Evolutionary conservation across 1,140 invertebrate species (phyloP).

Genomic region (Glossosoma conforme): DNA sequence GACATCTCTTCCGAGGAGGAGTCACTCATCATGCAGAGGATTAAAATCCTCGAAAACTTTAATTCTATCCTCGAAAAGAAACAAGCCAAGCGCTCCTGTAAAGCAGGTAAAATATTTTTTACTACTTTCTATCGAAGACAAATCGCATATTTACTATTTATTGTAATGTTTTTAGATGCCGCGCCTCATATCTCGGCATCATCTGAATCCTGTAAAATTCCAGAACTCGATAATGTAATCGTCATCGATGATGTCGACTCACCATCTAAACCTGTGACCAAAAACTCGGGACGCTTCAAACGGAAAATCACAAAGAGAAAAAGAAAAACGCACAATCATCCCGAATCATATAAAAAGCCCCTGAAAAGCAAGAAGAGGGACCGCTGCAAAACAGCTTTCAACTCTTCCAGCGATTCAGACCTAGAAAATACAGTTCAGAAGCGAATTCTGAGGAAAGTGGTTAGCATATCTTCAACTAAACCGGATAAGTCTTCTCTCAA

Average conservation of each 20-base stretch:
- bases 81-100: slow-evolving; percentile 7
- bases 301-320: background rate
- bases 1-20: slow-evolving; percentile 19
- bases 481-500: slow-evolving; percentile 14
- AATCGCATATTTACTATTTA: background rate
- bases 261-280: background rate
- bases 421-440: slow-evolving; percentile 5
- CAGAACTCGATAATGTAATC: background rate
- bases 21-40: slow-evolving; percentile 11
- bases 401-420: slow-evolving; percentile 14
- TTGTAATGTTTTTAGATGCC: slow-evolving; percentile 7
- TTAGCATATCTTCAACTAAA: slow-evolving; percentile 8
- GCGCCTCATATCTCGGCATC: background rate
- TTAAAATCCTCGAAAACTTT: slow-evolving; percentile 15
- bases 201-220: background rate
- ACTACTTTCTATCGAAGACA: background rate
- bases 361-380: background rate
- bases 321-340: slow-evolving; percentile 1
- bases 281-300: background rate
- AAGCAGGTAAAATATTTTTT: slow-evolving; percentile 1
- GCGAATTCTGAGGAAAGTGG: slow-evolving; percentile 9
- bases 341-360: background rate
- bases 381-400: background rate
- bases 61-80: slow-evolving; percentile 16
- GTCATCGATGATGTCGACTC: slow-evolving; percentile 7